These are phyloP conservation scores for Leucoptera coffeella DNA, from an alignment of 2,888 invertebrate genomes.

Conservation along the genomic window DNA sequence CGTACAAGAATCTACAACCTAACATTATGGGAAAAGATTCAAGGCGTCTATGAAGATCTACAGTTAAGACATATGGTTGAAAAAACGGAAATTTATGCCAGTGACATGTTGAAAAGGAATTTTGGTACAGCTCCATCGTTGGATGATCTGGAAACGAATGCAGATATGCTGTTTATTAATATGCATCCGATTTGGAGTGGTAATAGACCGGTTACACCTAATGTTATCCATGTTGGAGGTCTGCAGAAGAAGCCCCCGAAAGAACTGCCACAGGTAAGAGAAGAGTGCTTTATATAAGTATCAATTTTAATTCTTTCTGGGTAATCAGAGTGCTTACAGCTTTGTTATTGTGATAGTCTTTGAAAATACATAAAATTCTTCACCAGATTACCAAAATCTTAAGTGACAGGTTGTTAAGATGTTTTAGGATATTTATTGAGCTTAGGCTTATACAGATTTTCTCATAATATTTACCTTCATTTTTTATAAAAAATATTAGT, in stretches of 20 bases:
- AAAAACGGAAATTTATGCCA: neutral
- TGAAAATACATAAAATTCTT: too few relatives aligned
- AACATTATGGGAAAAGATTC: conserved; percentile 13
- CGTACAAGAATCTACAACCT: conserved; percentile 11
- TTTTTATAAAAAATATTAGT: too few relatives aligned
- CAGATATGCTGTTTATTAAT: conserved; percentile 6
- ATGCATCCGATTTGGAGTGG: conserved; percentile 5
- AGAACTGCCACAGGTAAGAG: conserved; percentile 5
- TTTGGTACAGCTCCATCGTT: conserved; percentile 2
- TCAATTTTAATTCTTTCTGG: too few relatives aligned
- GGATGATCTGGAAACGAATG: neutral
- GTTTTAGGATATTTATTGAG: too few relatives aligned
- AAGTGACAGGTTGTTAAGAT: too few relatives aligned
- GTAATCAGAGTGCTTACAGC: too few relatives aligned
- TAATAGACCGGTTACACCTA: conserved; percentile 6
- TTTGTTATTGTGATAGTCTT: too few relatives aligned
- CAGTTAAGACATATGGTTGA: neutral
- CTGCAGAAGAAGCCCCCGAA: conserved; percentile 6
- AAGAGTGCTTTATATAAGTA: too few relatives aligned
- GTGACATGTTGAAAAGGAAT: neutral
- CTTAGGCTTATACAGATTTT: too few relatives aligned
- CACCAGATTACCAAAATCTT: too few relatives aligned
- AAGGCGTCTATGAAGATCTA: conserved; percentile 8
- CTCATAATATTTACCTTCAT: too few relatives aligned
- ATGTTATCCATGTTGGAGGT: conserved; percentile 5